phyloP scores from a whole-genome alignment of 2,797 vertebrate species.

The Eulemur rubriventer region DNA sequence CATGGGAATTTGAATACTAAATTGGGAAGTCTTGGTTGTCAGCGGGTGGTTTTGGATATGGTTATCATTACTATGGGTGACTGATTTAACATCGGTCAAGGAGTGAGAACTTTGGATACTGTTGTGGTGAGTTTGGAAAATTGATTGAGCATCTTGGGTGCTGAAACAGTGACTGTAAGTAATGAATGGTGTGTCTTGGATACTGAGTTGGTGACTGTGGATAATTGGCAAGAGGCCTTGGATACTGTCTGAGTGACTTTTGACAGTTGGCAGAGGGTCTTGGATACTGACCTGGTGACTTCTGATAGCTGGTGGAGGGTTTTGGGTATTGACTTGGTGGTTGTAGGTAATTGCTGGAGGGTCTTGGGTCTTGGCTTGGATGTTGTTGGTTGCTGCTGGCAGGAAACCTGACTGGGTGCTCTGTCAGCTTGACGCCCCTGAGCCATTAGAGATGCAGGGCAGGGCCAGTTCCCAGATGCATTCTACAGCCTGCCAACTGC shows the following conservation, averaged over 20 bases:
- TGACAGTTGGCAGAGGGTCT: accelerated
- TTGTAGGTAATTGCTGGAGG: accelerated
- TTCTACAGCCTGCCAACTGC: background rate
- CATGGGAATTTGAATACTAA: accelerated
- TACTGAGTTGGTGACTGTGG: background rate
- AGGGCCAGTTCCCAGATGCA: background rate
- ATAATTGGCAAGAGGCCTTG: accelerated
- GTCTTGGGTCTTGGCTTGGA: background rate
- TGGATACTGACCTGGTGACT: accelerated
- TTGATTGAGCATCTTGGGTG: background rate
- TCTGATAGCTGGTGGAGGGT: accelerated
- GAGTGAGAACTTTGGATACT: background rate
- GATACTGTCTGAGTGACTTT: background rate
- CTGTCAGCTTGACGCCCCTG: background rate
- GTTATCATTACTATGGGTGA: accelerated
- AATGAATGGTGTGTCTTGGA: accelerated
- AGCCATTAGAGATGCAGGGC: conserved; percentile 7
- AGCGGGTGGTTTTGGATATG: accelerated
- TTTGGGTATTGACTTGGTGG: accelerated
- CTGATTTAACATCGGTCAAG: background rate
- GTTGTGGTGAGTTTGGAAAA: background rate
- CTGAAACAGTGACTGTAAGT: background rate
- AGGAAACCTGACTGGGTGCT: background rate
- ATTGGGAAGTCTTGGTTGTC: accelerated
- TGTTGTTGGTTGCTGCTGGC: background rate